Evolutionary conservation across 2,113 vertebrate species (phyloP).

Genomic region (Caracal caracal): DNA sequence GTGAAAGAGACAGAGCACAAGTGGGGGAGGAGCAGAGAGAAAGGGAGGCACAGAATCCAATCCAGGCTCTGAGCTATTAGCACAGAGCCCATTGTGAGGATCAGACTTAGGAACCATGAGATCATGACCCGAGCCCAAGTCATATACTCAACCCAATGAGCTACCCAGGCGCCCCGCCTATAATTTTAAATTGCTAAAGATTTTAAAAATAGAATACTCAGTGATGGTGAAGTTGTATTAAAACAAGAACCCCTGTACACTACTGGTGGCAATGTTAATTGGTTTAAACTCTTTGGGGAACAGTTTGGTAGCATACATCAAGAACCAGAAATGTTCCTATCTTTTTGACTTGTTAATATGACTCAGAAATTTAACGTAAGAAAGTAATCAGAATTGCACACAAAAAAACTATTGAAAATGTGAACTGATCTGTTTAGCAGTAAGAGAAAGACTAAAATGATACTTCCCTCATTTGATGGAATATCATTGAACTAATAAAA

Average conservation of each 20-base stretch:
- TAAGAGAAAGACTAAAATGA: background rate
- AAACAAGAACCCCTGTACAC: background rate
- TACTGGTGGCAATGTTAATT: background rate
- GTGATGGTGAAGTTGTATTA: background rate
- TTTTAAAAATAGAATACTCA: conserved; percentile 11
- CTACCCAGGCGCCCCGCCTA: background rate
- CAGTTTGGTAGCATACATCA: background rate
- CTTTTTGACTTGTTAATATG: background rate
- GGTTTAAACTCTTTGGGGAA: background rate
- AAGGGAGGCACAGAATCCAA: too few relatives aligned
- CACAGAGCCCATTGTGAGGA: too few relatives aligned
- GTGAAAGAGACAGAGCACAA: too few relatives aligned
- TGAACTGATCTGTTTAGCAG: background rate
- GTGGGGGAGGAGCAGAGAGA: too few relatives aligned
- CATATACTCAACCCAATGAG: too few relatives aligned
- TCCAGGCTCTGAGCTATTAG: too few relatives aligned
- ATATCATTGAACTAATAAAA: background rate
- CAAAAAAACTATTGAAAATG: background rate
- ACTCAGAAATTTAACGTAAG: background rate
- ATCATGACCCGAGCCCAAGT: too few relatives aligned
- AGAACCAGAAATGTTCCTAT: background rate
- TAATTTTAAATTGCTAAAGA: background rate
- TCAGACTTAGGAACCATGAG: too few relatives aligned
- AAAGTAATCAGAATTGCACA: background rate
- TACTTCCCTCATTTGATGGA: background rate